Evolutionary conservation across 92 coral and sea anemone species (phyloP).

Genomic region (Anthopleura xanthogrammica): DNA sequence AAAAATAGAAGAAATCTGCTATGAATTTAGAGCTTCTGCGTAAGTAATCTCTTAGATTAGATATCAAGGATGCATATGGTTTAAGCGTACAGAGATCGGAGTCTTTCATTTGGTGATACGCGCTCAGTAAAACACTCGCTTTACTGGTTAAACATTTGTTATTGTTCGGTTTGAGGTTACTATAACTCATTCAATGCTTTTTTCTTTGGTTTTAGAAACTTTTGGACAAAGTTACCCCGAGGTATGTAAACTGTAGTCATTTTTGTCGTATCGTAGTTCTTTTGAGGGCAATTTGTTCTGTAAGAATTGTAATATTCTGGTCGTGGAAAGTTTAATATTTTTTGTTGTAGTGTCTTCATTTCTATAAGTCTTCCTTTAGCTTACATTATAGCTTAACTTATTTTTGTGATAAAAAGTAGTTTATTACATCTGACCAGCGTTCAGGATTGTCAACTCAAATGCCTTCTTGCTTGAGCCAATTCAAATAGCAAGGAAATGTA

Average conservation of each 20-base stretch:
- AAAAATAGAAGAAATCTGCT: neutral
- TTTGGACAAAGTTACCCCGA: conserved; percentile 99
- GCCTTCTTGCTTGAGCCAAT: too few relatives aligned
- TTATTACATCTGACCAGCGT: too few relatives aligned
- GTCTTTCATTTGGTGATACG: neutral
- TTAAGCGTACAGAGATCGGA: neutral
- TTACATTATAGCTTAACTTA: too few relatives aligned
- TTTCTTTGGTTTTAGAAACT: conserved; percentile 61
- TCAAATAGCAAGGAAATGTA: too few relatives aligned
- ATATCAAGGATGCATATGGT: neutral
- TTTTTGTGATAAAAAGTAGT: too few relatives aligned
- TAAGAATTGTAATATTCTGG: too few relatives aligned
- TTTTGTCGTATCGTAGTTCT: neutral
- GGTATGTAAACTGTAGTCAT: conserved; percentile 48
- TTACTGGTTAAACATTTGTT: neutral
- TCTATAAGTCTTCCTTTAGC: too few relatives aligned
- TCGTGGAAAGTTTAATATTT: too few relatives aligned
- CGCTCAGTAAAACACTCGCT: neutral
- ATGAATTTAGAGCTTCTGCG: conserved; percentile 98
- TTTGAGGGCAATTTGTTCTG: conserved; percentile 2
- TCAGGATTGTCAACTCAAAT: too few relatives aligned
- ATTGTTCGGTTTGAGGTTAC: neutral
- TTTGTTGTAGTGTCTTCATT: too few relatives aligned
- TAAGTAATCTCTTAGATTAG: conserved; percentile 45
- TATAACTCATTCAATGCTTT: neutral